Evolutionary conservation across 2,797 vertebrate genomes (phyloP), one percentile per base, ranked within the genome.

Genomic region (Channa striata): DNA sequence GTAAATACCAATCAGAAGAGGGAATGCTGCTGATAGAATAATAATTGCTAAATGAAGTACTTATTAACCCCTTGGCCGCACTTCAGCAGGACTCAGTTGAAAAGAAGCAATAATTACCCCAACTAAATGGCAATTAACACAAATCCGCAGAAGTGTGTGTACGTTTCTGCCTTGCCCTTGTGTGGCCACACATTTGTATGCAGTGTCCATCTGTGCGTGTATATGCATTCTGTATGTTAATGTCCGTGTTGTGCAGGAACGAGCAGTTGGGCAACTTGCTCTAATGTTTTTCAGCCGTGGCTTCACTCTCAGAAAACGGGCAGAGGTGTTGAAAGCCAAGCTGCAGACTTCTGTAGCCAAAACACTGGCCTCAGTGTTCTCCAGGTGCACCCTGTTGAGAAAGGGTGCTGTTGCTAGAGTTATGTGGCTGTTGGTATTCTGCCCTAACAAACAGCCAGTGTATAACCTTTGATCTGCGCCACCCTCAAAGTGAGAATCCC

Each of bases 391-490:
- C 81, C 71, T 90, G 85, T 84, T 74, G 86, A 62, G 91, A 79
- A 72, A 82, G 72, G n/a, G 81, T 72, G 81, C 60, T 58, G 84
- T 77, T 91, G 93, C 93, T 91, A 80, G 77, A 84, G 66, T 74
- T 85, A 83, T 92, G 89, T 69, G 87, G 87, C 79, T 89, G 75
- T 93, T 94, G 93, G 93, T 89, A 56, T 86, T 84, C 81, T 90
- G 93, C 94, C 94, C 93, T 91, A 72, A 91, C 90, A 95, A 95
- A 94, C 92, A 94, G 47, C 79, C 87, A 83, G 82, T 85, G 89
- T 75, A 68, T 88, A 85, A 89, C 84, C 94, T 94, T 95, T 95
- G 93, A 95, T 94, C 91, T 87, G 58, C 74, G 70, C 86, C 80
- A 87, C 87, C 86, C 83, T 91, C 80, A 83, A 87, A 87, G 83